phyloP scores from a whole-genome alignment of 2,888 invertebrate genomes.

The Teleogryllus oceanicus region DNA sequence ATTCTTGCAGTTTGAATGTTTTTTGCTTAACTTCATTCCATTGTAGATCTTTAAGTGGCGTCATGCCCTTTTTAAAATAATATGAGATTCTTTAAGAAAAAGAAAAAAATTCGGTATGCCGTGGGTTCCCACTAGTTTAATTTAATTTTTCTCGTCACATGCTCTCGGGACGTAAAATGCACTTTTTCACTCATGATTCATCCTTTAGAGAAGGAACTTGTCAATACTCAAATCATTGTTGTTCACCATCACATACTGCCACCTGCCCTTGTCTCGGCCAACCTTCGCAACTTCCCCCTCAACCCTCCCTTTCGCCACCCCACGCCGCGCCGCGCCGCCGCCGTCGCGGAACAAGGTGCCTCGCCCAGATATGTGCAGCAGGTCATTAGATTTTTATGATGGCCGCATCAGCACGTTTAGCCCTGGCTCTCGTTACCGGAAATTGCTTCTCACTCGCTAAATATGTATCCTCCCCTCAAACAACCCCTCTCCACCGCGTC shows the following conservation, averaged over 20 bases:
- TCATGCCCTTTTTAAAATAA: too few species aligned
- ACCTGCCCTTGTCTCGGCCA: background rate
- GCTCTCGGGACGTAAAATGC: too few species aligned
- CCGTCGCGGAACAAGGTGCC: background rate
- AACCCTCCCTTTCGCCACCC: background rate
- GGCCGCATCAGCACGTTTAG: background rate
- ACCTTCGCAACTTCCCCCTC: background rate
- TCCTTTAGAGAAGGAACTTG: too few species aligned
- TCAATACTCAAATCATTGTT: background rate
- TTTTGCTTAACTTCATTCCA: too few species aligned
- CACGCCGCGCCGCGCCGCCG: background rate
- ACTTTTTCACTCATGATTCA: too few species aligned
- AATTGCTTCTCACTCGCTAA: slow-evolving; percentile 18
- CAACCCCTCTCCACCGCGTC: too few species aligned
- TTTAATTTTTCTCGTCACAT: too few species aligned
- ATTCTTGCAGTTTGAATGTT: too few species aligned
- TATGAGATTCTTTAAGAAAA: too few species aligned
- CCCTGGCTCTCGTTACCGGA: background rate
- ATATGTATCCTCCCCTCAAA: background rate
- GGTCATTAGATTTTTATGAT: slow-evolving; percentile 6
- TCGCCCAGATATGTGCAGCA: background rate
- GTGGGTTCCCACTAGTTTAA: too few species aligned
- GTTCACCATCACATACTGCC: background rate
- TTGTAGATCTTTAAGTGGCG: too few species aligned
- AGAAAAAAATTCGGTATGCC: too few species aligned